Evolutionary conservation across 2,888 invertebrate species (phyloP), one percentile per base, ranked within the genome.

Genomic region (Drosophila melanosoma): DNA sequence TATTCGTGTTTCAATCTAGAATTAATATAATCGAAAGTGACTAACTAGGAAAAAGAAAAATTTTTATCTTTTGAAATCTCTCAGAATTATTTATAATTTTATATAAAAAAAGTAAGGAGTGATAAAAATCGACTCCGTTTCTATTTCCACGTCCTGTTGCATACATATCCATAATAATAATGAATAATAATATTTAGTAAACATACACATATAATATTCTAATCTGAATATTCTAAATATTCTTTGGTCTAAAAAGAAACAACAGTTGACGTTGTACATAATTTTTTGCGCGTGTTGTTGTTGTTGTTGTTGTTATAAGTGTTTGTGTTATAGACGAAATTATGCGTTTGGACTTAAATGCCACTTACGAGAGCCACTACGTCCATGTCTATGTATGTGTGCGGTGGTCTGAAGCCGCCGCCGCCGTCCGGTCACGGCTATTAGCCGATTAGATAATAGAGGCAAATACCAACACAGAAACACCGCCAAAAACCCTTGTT

Each of bases 401-500:
- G 51, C 32, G 20, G 33, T 52, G 20, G 33, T 33, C 52, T 52
- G 11, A 35, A 45, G 45, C 33, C 33, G 26, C 32, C 33, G 26
- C 32, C 20, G 32, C 61, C 29, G 67, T 61, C 57, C 65, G 68
- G 65, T 63, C 68, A 80, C 78, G 77, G 81, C 81, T 58, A 69
- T 67, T 65, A 62, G 66, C 65, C 83, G 69, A 80, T 82, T 82
- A 80, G 69, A 82, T 76, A 82, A 82, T 70, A 56, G 35, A 74
- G 62, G 69, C 67, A 74, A 71, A 76, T 56, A 65, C 32, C 67
- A 53, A 69, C 36, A 70, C 38, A 38, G 8, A 38, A 52, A 20
- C 20, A 35, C 15, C 26, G 64, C 48, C 60, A 51, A 35, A 78
- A 53, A 23, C 35, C 17, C 38, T 38, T 38, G 8, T 38, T 38